Evolutionary conservation across 2,888 invertebrate species (phyloP), one percentile per base, ranked within the genome.

Genomic region (Spodoptera littoralis): DNA sequence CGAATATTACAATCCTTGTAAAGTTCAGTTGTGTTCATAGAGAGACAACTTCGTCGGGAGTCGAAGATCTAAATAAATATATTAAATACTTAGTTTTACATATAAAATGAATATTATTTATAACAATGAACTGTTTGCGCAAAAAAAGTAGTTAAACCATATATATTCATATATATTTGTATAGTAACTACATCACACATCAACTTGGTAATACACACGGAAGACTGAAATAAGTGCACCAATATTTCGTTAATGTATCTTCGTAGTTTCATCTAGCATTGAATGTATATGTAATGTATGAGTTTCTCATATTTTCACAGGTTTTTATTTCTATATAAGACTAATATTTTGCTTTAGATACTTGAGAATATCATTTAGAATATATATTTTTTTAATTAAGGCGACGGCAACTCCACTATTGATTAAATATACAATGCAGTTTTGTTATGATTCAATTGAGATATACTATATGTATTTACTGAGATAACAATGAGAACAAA

Each of bases 161-260:
- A 46, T 49, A 24, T 44, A 44, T 44, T 48, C 4, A 49, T n/a
- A 36, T 36, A 36, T 36, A 36, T 36, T 36, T 36, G 8, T 36
- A 24, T 43, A 43, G 46, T 51, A 27, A 36, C 12, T 41, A 13
- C n/a, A 56, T 44, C n/a, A 64, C 8, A 41, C n/a, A 45, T 42
- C 22, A 46, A 54, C 36, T 43, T 47, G 54, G 64, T 44, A 30
- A 47, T 46, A 45, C 41, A 13, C 22, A 47, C 54, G 46, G 71
- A 71, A 64, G 65, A 71, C 66, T 44, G 49, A 50, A 22, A 53
- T 36, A 62, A 50, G 49, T 54, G 53, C 53, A 70, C 53, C 24
- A 49, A 50, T 63, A 46, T 54, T 54, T 70, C n/a, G 44, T 54
- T 46, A 13, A 47, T 47, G 8, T 9, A 43, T 45, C 8, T 45